Percentiles rank a stretch among this genome's conserved stretches.
phyloP scores from a whole-genome alignment of 53 echinoderm and acorn worm species.

The Mesocentrotus franciscanus region DNA sequence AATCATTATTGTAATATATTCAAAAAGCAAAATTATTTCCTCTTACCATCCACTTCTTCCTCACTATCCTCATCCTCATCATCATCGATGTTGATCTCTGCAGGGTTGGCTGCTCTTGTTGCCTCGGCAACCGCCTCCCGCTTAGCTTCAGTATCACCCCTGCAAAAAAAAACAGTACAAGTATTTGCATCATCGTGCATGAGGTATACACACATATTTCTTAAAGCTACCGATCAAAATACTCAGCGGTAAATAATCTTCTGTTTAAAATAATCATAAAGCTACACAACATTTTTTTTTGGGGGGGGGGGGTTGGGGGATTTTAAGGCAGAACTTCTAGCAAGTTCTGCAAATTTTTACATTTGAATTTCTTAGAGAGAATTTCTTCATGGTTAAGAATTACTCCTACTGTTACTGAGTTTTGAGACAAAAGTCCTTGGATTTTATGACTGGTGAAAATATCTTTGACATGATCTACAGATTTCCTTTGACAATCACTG shows the following conservation, averaged over 20 bases:
- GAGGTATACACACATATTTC: too few relatives aligned
- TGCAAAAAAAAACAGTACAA: slow-evolving; percentile 13
- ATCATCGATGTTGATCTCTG: slow-evolving; percentile 94
- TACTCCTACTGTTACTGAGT: too few relatives aligned
- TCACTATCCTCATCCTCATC: slow-evolving; percentile 91
- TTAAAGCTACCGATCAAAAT: too few relatives aligned
- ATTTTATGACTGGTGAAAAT: too few relatives aligned
- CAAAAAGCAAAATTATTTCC: background rate
- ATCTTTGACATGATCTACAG: too few relatives aligned
- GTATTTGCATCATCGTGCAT: background rate
- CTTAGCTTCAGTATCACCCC: slow-evolving; percentile 80
- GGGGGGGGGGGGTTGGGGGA: too few relatives aligned
- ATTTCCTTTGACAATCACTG: too few relatives aligned
- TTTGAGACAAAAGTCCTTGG: too few relatives aligned
- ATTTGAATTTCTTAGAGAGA: background rate
- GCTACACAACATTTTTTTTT: too few relatives aligned
- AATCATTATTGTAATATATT: background rate
- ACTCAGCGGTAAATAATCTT: too few relatives aligned
- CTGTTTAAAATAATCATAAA: too few relatives aligned
- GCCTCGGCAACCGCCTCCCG: slow-evolving; percentile 91
- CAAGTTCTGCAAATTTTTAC: background rate
- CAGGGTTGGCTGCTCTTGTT: slow-evolving; percentile 88
- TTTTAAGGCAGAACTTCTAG: background rate
- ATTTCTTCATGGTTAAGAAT: too few relatives aligned
- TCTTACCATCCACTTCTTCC: slow-evolving; percentile 92